A percentile compares a stretch with the other conserved stretches of the same genome.
Conservation (phyloP, 1,140 invertebrate genomes). For the Reticulitermes speratus region DNA sequence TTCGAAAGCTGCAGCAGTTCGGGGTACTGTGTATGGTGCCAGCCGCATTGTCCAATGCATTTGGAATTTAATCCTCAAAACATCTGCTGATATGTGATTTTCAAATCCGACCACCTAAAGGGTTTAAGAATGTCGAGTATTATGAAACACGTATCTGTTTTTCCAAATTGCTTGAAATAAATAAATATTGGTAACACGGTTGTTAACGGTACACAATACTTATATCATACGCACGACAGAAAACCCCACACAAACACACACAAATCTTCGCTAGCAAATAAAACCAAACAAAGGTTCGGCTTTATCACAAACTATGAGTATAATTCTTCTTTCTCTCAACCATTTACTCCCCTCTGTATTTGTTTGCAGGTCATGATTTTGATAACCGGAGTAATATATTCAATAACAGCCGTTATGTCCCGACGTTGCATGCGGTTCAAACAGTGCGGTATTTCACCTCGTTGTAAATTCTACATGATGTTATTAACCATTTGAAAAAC, state of each 20-base stretch:
- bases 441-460: slow-evolving; percentile 4
- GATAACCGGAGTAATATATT: background rate
- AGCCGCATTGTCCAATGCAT: background rate
- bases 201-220: background rate
- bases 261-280: background rate
- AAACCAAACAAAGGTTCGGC: background rate
- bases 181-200: background rate
- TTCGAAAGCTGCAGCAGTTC: too few relatives aligned
- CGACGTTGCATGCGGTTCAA: slow-evolving; percentile 8
- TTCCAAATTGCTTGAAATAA: background rate
- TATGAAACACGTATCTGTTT: background rate
- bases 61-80: background rate
- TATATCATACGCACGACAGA: background rate
- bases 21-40: background rate
- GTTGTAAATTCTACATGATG: slow-evolving; percentile 15
- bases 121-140: background rate
- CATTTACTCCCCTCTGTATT: background rate
- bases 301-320: background rate
- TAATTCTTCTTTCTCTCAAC: background rate
- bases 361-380: slow-evolving; percentile 12
- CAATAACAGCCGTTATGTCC: background rate
- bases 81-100: background rate
- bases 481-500: slow-evolving; percentile 16
- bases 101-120: background rate
- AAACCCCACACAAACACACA: background rate